Evolutionary conservation across 64 coral and sea anemone species (phyloP), one percentile per base, ranked within the genome.

Genomic region (Pocillopora verrucosa): DNA sequence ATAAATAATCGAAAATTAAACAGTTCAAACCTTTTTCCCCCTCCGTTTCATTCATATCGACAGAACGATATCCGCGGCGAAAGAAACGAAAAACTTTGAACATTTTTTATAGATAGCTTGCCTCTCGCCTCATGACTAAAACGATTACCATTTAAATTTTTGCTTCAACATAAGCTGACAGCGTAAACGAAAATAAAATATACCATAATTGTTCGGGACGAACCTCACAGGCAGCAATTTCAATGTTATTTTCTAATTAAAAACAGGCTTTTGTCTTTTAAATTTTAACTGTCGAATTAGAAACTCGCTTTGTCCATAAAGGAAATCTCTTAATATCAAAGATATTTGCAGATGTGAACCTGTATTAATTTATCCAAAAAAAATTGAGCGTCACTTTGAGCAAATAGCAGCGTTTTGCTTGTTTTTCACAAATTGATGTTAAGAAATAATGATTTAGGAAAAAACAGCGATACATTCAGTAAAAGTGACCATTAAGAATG

Each of bases 261-360:
- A 81, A 24, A 81, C 59, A 63, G 58, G 62, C 58, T 81, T 58
- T 81, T 81, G 79, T 81, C 79, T 60, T 81, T 36, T 34, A 81
- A 81, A 81, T 81, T 79, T 79, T 1, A 30, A 17, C 51, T 24
- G n/a, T 26, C 77, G 22, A 79, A 79, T 79, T 25, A 79, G 67
- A 56, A 24, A 59, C 57, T 20, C 57, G 56, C 57, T 59, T 79
- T 60, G 51, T 57, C 57, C 16, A 38, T 51, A 51, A 51, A 51
- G 41, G 41, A 77, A 26, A 81, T 35, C 59, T 24, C 12, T 64
- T 2, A 70, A 24, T 36, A 36, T 16, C 22, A 35, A 34, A 61
- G 34, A 80, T 61, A 61, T 10, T 34, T 62, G 60, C 24, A 37
- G 30, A 16, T 26, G 26, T 60, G 59, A 36, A 35, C 36, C 62